A percentile compares a stretch with the other conserved stretches of the same genome.
phyloP scores from a whole-genome alignment of 1,140 invertebrate species.

The Venturia canescens region DNA sequence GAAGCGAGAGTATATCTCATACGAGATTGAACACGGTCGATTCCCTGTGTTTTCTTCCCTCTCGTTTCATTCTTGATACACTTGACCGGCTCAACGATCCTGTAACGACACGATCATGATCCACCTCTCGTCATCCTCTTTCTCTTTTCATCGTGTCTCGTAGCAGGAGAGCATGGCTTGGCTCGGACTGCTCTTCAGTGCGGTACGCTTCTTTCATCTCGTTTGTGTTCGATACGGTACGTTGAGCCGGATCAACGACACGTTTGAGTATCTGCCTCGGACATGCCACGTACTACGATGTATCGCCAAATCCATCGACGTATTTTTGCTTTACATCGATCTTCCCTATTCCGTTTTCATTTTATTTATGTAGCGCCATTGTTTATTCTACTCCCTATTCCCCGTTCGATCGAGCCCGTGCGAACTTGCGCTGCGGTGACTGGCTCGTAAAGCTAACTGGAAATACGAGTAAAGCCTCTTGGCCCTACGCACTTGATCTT shows the following conservation, averaged over 20 bases:
- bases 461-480: not conserved
- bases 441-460: not conserved
- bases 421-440: not conserved
- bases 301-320: not conserved
- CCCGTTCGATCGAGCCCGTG: not conserved
- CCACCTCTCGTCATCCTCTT: conserved; percentile 7
- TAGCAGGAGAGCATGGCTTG: not conserved
- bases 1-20: conserved; percentile 12
- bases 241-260: conserved; percentile 37
- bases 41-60: conserved; percentile 17
- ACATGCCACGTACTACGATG: not conserved
- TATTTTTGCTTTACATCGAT: not conserved
- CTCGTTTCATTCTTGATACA: conserved; percentile 13
- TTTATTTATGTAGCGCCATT: not conserved
- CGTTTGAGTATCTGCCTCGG: conserved; percentile 4
- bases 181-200: not conserved
- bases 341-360: not conserved
- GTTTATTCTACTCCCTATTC: not conserved
- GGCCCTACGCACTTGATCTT: not conserved
- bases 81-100: conserved; percentile 8
- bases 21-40: conserved; percentile 24
- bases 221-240: conserved; percentile 27
- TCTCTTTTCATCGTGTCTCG: conserved; percentile 1
- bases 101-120: conserved; percentile 38
- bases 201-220: conserved; percentile 23